Evolutionary conservation across 2,113 vertebrate species (phyloP), one percentile per base, ranked within the genome.

Genomic region (Speoplatyrhinus poulsoni): DNA sequence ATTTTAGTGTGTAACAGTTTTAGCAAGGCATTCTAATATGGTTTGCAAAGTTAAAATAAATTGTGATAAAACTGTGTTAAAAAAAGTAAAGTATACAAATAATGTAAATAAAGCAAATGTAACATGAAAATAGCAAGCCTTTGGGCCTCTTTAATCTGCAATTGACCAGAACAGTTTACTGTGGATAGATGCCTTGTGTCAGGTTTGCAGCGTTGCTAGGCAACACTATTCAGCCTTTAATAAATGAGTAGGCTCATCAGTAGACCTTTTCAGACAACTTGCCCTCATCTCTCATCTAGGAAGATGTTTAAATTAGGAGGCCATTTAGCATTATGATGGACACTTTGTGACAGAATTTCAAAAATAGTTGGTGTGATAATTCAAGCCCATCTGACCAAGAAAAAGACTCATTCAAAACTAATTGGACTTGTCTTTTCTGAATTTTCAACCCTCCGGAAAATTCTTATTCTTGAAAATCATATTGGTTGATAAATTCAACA

Each of bases 181-280:
- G 47, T 65, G 70, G 79, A 72, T 65, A 60, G 65, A 82, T 66
- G 69, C 60, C 63, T 60, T 68, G 76, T 82, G 72, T 72, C 66
- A 81, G 52, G 72, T 70, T 77, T 63, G 65, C 69, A 46, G 49
- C 0, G 83, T 88, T 86, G 80, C 89, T 77, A 89, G 70, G 88
- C 85, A 86, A 90, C 80, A 63, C 53, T 56, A 70, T 69, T 81
- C 77, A 73, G 76, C 67, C 72, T 85, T 84, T 79, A 82, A 90
- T 85, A 86, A 86, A 88, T 85, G 49, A 80, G 85, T 55, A 74
- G 73, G 63, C 48, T 86, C 76, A 80, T 87, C 83, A 80, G 62
- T 15, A 77, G 75, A 79, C 78, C 76, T 85, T 79, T 83, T 50
- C 67, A 7, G 57, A 26, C 59, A 50, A 65, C 9, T 66, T 66